Base-by-base conservation (phyloP, 2,113 vertebrate species). In the Tetrax tetrax region DNA sequence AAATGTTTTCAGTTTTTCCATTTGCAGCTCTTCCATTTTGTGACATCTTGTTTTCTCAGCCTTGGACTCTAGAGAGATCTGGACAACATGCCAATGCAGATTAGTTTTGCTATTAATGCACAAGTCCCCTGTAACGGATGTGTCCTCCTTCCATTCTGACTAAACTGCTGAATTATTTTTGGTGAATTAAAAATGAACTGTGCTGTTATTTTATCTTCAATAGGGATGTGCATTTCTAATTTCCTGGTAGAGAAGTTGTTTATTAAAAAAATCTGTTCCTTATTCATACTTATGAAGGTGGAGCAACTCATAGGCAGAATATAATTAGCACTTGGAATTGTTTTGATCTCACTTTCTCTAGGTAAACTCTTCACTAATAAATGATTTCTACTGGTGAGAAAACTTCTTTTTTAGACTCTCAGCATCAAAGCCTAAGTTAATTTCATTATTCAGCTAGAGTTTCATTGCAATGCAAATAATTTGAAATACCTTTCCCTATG, bases 271-370 rank as follows among this genome's bases (percentile, higher is more conserved):
- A 28, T 43, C 57, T 3, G 0, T 89, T 96, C 88, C 56, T 97
- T 95, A 77, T 76, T 66, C 87, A 77, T 76, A 29, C 45, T 94
- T 93, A 31, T 24, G 41, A 93, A 95, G 88, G 90, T 95, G 88
- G 90, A 95, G 75, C 54, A 63, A 53, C 77, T 94, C 60, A 86
- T 54, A 84, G 35, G 31, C 83, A 87, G 83, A 95, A 77, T 23
- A 41, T 93, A 96, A 96, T 97, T 96, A 96, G 84, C 85, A 88
- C 70, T 91, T 90, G 72, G 64, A 86, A 59, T 75, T 90, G 88
- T 97, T 97, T 96, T 96, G 95, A 97, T 96, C 90, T 90, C 37
- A 47, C 87, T 95, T 95, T 95, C 53, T 94, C 79, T 79, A 90
- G 76, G 89, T 92, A 96, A 94, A 91, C 41, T 63, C 81, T 89